Percentiles rank a stretch among this genome's conserved stretches.
Evolutionary conservation across 2,113 vertebrate species (phyloP).

Genomic region (Platichthys stellatus): DNA sequence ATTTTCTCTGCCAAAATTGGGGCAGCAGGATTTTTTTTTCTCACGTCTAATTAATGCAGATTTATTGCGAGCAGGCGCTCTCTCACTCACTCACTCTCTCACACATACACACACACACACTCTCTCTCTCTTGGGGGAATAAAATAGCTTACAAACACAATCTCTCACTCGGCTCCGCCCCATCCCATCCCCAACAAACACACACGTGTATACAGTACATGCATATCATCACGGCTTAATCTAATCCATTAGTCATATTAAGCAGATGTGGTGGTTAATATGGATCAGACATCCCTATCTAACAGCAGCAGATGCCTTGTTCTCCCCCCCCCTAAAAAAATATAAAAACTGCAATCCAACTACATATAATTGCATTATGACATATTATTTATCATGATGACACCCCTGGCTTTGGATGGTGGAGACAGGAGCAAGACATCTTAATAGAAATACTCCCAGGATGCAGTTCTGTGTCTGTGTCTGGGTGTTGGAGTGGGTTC

Average conservation of each 20-base stretch:
- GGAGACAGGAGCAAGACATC: conserved; percentile 47
- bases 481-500: conserved; percentile 1
- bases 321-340: conserved; percentile 17
- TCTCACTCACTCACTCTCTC: no score
- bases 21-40: conserved; percentile 21
- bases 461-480: conserved; percentile 32
- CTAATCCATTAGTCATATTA: conserved; percentile 78
- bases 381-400: conserved; percentile 54
- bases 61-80: conserved; percentile 52
- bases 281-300: conserved; percentile 54
- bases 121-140: conserved; percentile 26
- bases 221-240: conserved; percentile 65
- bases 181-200: conserved; percentile 12
- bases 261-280: conserved; percentile 49
- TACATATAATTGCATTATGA: conserved; percentile 48
- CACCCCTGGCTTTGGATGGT: conserved; percentile 31
- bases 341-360: conserved; percentile 34
- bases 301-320: conserved; percentile 51
- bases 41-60: conserved; percentile 55
- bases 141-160: conserved; percentile 63
- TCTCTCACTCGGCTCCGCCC: conserved; percentile 46
- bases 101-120: not conserved
- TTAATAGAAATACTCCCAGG: conserved; percentile 56
- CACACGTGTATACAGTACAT: conserved; percentile 30
- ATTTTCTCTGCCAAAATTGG: conserved; percentile 28